Conservation (phyloP, 1,140 invertebrate genomes). For the Ylistrum balloti region DNA sequence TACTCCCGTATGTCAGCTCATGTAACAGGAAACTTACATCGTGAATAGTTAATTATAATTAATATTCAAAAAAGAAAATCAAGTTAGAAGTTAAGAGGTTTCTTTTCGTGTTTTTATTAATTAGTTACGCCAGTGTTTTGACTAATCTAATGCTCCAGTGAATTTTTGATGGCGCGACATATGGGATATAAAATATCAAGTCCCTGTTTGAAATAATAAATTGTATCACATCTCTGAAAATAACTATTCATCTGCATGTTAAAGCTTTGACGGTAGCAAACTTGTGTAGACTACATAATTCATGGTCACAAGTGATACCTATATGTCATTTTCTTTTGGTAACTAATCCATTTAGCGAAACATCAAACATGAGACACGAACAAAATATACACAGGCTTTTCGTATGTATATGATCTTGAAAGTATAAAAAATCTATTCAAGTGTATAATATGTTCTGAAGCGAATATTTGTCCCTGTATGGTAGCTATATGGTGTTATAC, state of each 20-base stretch:
- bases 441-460: not conserved
- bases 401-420: not conserved
- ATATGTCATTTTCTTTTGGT: not conserved
- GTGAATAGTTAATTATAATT: conserved; percentile 1
- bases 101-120: conserved; percentile 40
- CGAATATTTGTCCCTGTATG: not conserved
- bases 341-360: not conserved
- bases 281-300: not conserved
- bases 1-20: not conserved
- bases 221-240: not conserved
- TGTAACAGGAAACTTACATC: not conserved
- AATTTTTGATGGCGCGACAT: not conserved
- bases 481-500: not conserved
- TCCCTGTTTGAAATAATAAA: not conserved
- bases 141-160: not conserved
- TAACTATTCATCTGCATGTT: not conserved
- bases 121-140: not conserved
- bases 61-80: conserved; percentile 9
- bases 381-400: not conserved
- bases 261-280: no score
- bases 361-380: not conserved
- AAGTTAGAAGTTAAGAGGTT: not conserved
- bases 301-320: not conserved
- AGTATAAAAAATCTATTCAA: not conserved
- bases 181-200: not conserved